Base-by-base conservation (phyloP, 2,888 invertebrate genomes). In the Reticulitermes lucifugus region DNA sequence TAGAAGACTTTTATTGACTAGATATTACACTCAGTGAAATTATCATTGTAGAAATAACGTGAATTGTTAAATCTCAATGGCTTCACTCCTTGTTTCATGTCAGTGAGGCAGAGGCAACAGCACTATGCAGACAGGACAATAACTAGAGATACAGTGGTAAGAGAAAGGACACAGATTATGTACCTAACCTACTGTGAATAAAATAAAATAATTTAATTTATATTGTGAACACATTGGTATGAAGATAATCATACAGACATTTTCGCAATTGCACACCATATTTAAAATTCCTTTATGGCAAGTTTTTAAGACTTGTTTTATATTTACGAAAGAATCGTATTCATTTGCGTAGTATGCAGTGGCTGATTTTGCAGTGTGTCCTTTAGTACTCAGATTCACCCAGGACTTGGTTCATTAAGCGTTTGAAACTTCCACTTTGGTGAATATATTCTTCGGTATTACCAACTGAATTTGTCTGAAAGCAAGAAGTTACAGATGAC, bases 341-440 rank as follows among this genome's bases (percentile, higher is more conserved):
- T 41, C 70, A n/a, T 2, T n/a, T 70, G 51, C 25, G 14, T 25
- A 55, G 4, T 21, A 55, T 18, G 79, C 51, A 51, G 46, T 12
- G 51, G 14, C 46, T 46, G 18, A n/a, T 65, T 43, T 82, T 43
- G 43, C 12, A n/a, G 41, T 83, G n/a, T 46, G 18, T 29, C 71
- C 21, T 83, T 83, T 21, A 73, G 65, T 51, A 83, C 25, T 83
- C 80, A 73, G 84, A 86, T 91, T 96, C 95, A 88, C 96, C 96
- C 90, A 97, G 93, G 88, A 98, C 97, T 92, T 96, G 95, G 93
- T 95, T 95, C 97, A 97, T 97, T 90, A 98, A 94, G 91, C 97
- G 95, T 91, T 96, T 97, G 93, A 98, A 98, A 88, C 96, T 96
- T 91, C 96, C 96, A 91, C 97, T 97, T 91, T 98, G 98, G 90